phyloP scores from a whole-genome alignment of 2,113 vertebrate genomes.

The Seriola aureovittata region DNA sequence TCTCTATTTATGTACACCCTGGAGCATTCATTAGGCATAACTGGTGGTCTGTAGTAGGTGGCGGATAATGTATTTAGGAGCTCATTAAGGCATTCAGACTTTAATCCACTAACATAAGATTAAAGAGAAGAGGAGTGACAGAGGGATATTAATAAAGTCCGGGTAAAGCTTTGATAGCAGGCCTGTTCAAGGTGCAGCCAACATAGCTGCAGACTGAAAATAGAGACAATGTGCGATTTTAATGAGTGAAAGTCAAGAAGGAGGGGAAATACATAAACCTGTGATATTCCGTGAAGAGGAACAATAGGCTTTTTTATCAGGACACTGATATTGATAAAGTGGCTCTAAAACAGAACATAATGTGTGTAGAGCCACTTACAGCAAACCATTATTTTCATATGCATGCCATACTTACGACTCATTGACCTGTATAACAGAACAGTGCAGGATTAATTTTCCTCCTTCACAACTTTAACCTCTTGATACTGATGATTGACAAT shows the following conservation, averaged over 20 bases:
- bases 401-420: background rate
- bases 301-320: background rate
- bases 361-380: constrained; percentile 12
- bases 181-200: constrained; percentile 20
- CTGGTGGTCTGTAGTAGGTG: constrained; percentile 48
- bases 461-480: background rate
- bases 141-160: constrained; percentile 61
- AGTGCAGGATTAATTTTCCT: background rate
- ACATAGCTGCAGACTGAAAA: constrained; percentile 33
- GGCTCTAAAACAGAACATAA: background rate
- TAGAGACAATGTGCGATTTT: constrained; percentile 42
- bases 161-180: constrained; percentile 2
- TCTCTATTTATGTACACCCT: constrained; percentile 56
- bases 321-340: constrained; percentile 17
- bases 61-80: constrained; percentile 48
- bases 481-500: background rate
- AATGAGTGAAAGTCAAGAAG: constrained; percentile 37
- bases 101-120: constrained; percentile 45
- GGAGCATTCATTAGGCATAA: constrained; percentile 35
- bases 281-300: constrained; percentile 1
- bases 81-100: constrained; percentile 60
- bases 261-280: background rate
- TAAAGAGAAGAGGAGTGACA: constrained; percentile 40
- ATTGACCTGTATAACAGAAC: background rate
- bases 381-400: constrained; percentile 2